Base-by-base conservation (phyloP, 2,888 invertebrate genomes). In the Aleiodes testaceus region DNA sequence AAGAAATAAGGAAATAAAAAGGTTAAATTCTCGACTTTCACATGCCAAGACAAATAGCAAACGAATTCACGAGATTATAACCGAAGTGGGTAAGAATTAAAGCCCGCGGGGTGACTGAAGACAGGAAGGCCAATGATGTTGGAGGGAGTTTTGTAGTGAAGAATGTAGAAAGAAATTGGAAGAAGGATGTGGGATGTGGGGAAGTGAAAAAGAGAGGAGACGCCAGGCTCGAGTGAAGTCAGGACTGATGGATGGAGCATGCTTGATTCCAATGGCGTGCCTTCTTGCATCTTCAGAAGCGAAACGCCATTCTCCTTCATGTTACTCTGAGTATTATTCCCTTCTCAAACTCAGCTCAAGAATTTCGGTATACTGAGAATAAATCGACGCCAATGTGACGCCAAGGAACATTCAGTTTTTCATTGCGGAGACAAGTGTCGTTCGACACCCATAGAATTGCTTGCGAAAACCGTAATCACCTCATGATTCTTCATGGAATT, bases 351-450 rank as follows among this genome's bases (percentile, higher is more conserved):
- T 11, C 18, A 7, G 50, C 36, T 20, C 22, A 53, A 45, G 55
- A 70, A 70, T 70, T 64, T 47, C 47, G 12, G 52, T 16, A 55
- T 59, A 68, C 65, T 63, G 30, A 49, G 66, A 20, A 66, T 52
- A 14, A 50, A 30, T 26, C 59, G 72, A 71, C 81, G 81, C 83
- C 78, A 74, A 71, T 82, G 79, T 50, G 68, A 64, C 47, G 74
- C 26, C 73, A 72, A 75, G 77, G 80, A 79, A 82, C 84, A 81
- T 83, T 84, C 83, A 85, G 85, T 85, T 85, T 85, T 85, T 85
- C 85, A 82, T 52, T 68, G 78, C 78, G 36, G 66, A 59, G 84
- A 84, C 85, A 85, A 85, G 84, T 85, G 85, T 85, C 81, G 83
- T 74, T 77, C 79, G 82, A 85, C 85, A 85, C 84, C 82, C 55